A percentile compares a stretch with the other conserved stretches of the same genome.
Conservation (phyloP, 2,888 invertebrate species). For the Rhopalosiphum nymphaeae region DNA sequence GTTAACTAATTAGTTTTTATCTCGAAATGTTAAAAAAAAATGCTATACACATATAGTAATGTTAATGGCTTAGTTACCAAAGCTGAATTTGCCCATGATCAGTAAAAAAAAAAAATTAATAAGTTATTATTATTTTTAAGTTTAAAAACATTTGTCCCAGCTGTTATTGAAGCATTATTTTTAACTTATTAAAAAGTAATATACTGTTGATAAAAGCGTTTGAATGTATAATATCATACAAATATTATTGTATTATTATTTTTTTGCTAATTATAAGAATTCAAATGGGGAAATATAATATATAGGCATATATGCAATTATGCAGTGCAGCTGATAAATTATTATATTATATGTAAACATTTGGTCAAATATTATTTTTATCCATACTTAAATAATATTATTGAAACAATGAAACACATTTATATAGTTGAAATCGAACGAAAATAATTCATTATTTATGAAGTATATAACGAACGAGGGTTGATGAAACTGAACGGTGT, state of each 20-base stretch:
- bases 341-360: not conserved
- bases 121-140: not conserved
- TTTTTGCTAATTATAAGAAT: not conserved
- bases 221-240: not conserved
- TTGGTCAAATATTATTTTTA: not conserved
- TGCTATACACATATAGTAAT: too few species aligned
- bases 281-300: not conserved
- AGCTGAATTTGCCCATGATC: not conserved
- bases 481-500: constrained; percentile 35
- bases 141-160: not conserved
- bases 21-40: not conserved
- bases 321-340: not conserved
- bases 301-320: not conserved
- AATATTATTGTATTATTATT: not conserved
- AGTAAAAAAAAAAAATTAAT: not conserved
- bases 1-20: not conserved
- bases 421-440: not conserved
- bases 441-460: constrained; percentile 10
- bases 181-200: not conserved
- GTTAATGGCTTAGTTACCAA: not conserved
- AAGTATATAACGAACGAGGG: not conserved
- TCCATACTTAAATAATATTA: not conserved
- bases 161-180: not conserved
- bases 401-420: not conserved
- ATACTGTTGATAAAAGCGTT: not conserved